A percentile compares a stretch with the other conserved stretches of the same genome.
Conservation (phyloP, 2,113 vertebrate genomes). For the Gymnarchus niloticus region DNA sequence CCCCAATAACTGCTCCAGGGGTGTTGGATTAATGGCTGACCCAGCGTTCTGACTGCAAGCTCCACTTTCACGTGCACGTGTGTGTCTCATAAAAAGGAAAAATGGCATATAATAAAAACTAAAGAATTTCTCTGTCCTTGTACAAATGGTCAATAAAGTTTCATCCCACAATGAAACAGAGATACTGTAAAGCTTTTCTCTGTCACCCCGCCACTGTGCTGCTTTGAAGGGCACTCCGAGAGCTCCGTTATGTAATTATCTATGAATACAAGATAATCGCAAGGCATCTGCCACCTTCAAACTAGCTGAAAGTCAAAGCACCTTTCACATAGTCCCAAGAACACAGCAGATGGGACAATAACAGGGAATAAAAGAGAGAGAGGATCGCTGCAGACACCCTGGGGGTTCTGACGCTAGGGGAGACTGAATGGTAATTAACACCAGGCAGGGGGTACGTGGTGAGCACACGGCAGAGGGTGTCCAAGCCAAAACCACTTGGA, state of each 20-base stretch:
- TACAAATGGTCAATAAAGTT: too few species aligned
- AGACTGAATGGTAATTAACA: neutral
- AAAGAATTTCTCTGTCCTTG: too few species aligned
- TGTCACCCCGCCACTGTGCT: neutral
- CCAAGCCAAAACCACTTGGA: neutral
- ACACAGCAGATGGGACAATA: slow-evolving; percentile 9
- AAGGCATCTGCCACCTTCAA: neutral
- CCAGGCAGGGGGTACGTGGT: neutral
- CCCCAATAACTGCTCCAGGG: too few species aligned
- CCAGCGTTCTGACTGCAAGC: too few species aligned
- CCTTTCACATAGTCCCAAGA: neutral
- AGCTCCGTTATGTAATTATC: neutral
- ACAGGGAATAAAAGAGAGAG: neutral
- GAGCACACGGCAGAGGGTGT: neutral
- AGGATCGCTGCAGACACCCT: neutral
- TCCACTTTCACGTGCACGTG: too few species aligned
- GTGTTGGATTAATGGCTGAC: too few species aligned
- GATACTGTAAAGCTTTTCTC: neutral
- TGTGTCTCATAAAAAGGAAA: too few species aligned
- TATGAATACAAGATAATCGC: neutral
- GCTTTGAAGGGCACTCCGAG: neutral
- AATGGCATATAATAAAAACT: too few species aligned
- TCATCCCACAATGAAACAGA: neutral
- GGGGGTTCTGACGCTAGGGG: neutral
- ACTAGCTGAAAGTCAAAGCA: slow-evolving; percentile 15